These are phyloP conservation scores for Penaeus chinensis DNA, from an alignment of 1,140 invertebrate genomes.

Conservation along the genomic window DNA sequence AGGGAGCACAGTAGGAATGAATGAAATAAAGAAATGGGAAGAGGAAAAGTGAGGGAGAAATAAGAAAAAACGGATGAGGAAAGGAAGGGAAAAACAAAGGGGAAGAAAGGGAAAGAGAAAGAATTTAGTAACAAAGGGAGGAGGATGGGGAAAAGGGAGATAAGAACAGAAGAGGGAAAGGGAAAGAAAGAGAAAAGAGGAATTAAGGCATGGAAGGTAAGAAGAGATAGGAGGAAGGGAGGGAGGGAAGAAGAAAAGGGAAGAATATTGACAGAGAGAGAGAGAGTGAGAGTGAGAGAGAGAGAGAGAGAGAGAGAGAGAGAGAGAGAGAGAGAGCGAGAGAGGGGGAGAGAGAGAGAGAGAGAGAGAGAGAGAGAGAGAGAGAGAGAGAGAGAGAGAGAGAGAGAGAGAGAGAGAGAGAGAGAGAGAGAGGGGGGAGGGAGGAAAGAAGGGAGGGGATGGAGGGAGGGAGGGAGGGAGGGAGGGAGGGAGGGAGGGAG, in stretches of 20 bases:
- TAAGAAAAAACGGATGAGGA: too few species aligned
- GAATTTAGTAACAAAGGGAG: background rate
- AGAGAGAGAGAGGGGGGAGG: background rate
- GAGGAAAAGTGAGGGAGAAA: too few species aligned
- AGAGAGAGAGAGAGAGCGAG: constrained; percentile 22
- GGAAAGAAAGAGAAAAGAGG: background rate
- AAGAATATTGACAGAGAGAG: background rate
- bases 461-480: background rate
- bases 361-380: constrained; percentile 21
- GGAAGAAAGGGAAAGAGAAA: too few species aligned
- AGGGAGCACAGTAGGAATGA: too few species aligned
- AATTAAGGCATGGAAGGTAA: background rate
- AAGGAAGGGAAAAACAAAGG: too few species aligned
- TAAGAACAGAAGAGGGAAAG: too few species aligned
- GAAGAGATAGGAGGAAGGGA: background rate
- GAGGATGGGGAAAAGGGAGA: background rate
- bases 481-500: too few species aligned
- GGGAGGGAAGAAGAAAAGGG: too few species aligned
- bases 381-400: background rate
- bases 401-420: background rate
- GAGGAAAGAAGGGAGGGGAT: background rate
- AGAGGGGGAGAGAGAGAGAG: constrained; percentile 28
- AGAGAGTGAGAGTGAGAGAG: background rate
- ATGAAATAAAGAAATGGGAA: too few species aligned
- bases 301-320: background rate